These are phyloP conservation scores for Gerris lacustris DNA, from an alignment of 2,888 invertebrate genomes.

Conservation along the genomic window DNA sequence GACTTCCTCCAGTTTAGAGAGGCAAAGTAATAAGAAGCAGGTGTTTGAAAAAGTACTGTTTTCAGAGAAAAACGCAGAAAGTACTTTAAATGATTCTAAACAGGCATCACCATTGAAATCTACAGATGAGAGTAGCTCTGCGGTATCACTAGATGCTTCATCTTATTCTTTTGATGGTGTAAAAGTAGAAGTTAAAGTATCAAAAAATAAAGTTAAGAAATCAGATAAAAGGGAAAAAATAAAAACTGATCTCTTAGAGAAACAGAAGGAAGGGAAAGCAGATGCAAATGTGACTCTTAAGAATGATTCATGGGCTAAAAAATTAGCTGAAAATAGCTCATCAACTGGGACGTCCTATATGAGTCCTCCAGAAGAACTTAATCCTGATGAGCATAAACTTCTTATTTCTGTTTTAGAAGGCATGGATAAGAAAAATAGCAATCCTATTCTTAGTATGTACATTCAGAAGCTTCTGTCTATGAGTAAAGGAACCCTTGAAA, in stretches of 20 bases:
- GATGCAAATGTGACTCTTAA: slow-evolving; percentile 9
- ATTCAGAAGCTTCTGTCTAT: slow-evolving; percentile 43
- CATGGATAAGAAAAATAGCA: slow-evolving; percentile 22
- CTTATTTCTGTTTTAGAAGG: slow-evolving; percentile 18
- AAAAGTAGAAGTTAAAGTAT: slow-evolving; percentile 17
- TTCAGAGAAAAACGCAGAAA: neutral
- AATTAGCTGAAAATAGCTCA: slow-evolving; percentile 5
- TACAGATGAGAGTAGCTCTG: neutral
- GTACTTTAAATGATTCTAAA: neutral
- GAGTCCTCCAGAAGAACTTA: slow-evolving; percentile 24
- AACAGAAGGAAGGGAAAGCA: neutral
- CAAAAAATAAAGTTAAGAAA: neutral
- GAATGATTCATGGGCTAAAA: neutral
- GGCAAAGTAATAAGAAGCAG: too few relatives aligned
- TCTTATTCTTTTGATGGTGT: slow-evolving; percentile 17
- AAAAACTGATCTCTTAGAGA: neutral
- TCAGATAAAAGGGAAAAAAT: slow-evolving; percentile 10
- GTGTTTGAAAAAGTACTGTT: neutral
- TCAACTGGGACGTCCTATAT: slow-evolving; percentile 22
- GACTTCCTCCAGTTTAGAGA: too few relatives aligned
- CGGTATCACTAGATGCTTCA: slow-evolving; percentile 4
- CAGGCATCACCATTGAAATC: neutral
- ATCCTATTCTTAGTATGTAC: slow-evolving; percentile 37
- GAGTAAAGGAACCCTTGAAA: slow-evolving; percentile 41
- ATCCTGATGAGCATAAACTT: slow-evolving; percentile 21